Evolutionary conservation across 2,888 invertebrate genomes (phyloP), one percentile per base, ranked within the genome.

Genomic region (Ecliptopera silaceata): DNA sequence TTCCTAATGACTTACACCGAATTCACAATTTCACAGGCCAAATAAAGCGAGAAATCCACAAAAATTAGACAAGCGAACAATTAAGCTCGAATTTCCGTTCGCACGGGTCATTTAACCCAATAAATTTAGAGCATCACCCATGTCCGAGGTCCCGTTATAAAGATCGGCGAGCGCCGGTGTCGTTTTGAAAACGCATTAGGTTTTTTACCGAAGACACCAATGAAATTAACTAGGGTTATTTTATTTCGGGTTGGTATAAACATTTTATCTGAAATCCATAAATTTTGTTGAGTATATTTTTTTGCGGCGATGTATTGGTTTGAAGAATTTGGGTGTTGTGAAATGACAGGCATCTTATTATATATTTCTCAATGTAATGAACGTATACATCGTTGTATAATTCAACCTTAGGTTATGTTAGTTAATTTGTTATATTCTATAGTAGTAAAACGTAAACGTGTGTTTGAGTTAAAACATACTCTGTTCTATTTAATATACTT

Each of bases 91-190:
- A 83, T 83, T 84, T 80, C 83, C 80, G 80, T 79, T 82, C 67
- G 79, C 71, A 80, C 81, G 82, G 78, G 61, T 80, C 86, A 88
- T 88, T 88, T 80, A 86, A 84, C 83, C 81, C 86, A 87, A 89
- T 89, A 88, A 88, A 88, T 89, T 89, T 84, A 77, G 80, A 83
- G 85, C 82, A 86, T 89, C 88, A 87, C 82, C 83, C 85, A 75
- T 86, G 86, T 86, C 84, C 86, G 78, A 82, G 75, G 79, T 64
- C 66, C 78, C 65, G 79, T 81, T 79, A 82, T 86, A 86, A 84
- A 86, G 72, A 82, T 80, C 75, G 84, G 79, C 76, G 77, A 78
- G 72, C 76, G 77, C 67, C 76, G 72, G 77, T 79, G 80, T 77
- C 84, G 80, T 77, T 86, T 84, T 79, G 75, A 72, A 83, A 84